Evolutionary conservation across 2,888 invertebrate species (phyloP), one percentile per base, ranked within the genome.

Genomic region (Zaprionus obscuricornis): DNA sequence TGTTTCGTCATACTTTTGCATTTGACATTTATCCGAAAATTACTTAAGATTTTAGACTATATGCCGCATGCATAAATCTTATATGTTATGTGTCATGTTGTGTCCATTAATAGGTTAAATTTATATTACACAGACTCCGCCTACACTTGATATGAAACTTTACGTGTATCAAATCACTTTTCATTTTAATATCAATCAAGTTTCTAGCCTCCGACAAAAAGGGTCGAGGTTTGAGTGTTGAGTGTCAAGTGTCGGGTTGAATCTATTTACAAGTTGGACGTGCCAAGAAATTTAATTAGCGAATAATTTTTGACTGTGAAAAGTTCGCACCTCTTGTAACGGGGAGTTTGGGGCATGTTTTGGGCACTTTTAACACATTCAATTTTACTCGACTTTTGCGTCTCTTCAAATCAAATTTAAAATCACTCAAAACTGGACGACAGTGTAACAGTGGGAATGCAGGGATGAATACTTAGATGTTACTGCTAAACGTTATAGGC

Each of bases 271-370:
- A 34, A 33, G 34, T 20, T 17, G 45, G 50, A 86, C 86, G 74
- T 81, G 86, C 50, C 63, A 54, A 54, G 86, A 66, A 81, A 81
- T 86, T 81, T 74, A 81, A 81, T 81, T 81, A 81, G 65, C 65
- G 68, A 62, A 63, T 73, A 84, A 74, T 74, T n/a, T n/a, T 67
- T 62, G 40, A 54, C 42, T 42, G n/a, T n/a, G 57, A 37, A 55
- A 58, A 43, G 58, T 74, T 78, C 20, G 54, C 72, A 66, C 63
- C 83, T 62, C 75, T 36, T n/a, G n/a, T n/a, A n/a, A n/a, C n/a
- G n/a, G n/a, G n/a, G n/a, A n/a, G n/a, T n/a, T n/a, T n/a, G n/a
- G n/a, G n/a, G n/a, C n/a, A n/a, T n/a, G n/a, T 71, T 39, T 52
- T 13, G 20, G n/a, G 31, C 14, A 14, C 34, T 18, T 40, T 49